These are phyloP conservation scores for Drosophila meridiana DNA, from an alignment of 2,888 invertebrate genomes.

Conservation along the genomic window DNA sequence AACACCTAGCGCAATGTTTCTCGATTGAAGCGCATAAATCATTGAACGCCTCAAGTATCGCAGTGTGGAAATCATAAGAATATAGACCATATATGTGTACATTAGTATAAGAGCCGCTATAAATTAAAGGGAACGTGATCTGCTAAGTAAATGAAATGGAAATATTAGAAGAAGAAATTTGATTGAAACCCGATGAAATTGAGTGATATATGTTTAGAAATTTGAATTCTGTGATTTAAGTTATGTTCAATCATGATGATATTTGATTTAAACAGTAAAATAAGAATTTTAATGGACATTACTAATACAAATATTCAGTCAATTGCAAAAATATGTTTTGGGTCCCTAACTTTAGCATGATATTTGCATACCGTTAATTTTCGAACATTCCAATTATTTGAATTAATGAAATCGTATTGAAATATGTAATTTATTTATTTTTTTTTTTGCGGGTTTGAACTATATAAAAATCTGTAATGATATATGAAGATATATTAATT, in stretches of 20 bases:
- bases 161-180: neutral
- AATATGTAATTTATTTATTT: too few relatives aligned
- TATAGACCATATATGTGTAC: slow-evolving; percentile 24
- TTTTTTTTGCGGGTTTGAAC: too few relatives aligned
- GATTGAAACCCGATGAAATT: too few relatives aligned
- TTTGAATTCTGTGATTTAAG: neutral
- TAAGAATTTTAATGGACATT: neutral
- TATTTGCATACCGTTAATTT: too few relatives aligned
- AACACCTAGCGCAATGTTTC: slow-evolving; percentile 38
- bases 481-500: too few relatives aligned
- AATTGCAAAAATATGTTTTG: neutral
- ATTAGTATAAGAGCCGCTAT: slow-evolving; percentile 2
- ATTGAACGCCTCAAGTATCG: slow-evolving; percentile 39
- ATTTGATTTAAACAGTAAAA: too few relatives aligned
- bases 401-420: too few relatives aligned
- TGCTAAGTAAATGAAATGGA: slow-evolving; percentile 2
- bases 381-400: too few relatives aligned
- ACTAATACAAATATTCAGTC: neutral
- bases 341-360: neutral
- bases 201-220: neutral
- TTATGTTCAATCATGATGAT: neutral
- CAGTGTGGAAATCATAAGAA: slow-evolving; percentile 30
- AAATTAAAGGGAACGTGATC: slow-evolving; percentile 15
- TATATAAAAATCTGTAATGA: too few relatives aligned
- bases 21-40: slow-evolving; percentile 64